Conservation (phyloP, 2,888 invertebrate genomes). For the Pseudococcus viburni region DNA sequence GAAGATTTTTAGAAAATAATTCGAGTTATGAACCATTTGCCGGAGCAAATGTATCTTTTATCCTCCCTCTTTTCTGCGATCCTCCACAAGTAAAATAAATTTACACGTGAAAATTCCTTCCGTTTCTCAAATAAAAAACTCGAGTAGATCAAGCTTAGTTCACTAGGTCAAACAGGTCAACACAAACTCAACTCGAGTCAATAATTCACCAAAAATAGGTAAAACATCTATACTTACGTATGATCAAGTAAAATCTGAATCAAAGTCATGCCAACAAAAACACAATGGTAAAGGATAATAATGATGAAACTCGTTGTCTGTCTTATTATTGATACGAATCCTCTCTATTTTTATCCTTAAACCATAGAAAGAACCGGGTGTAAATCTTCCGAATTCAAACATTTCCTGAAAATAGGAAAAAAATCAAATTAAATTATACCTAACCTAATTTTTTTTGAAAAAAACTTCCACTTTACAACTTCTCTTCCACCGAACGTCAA, state of each 20-base stretch:
- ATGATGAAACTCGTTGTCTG: slow-evolving; percentile 87
- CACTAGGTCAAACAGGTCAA: no score
- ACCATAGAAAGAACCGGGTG: slow-evolving; percentile 87
- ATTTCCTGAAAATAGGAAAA: slow-evolving; percentile 73
- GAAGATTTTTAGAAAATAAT: no score
- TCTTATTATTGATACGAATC: slow-evolving; percentile 83
- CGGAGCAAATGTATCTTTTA: no score
- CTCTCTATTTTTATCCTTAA: slow-evolving; percentile 83
- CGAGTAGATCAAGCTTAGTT: no score
- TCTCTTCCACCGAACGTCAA: background rate
- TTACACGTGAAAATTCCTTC: no score
- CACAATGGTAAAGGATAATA: slow-evolving; percentile 85
- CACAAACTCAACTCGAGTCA: no score
- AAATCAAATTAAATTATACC: background rate
- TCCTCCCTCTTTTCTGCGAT: no score
- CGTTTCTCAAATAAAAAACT: no score
- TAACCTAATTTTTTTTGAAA: background rate
- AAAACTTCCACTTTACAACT: background rate
- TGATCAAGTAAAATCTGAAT: slow-evolving; percentile 86
- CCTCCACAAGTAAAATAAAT: no score
- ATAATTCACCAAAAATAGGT: no score
- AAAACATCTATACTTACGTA: slow-evolving; percentile 77
- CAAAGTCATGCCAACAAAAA: slow-evolving; percentile 84
- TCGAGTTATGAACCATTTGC: no score
- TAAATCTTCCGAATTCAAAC: slow-evolving; percentile 80